These are phyloP conservation scores for Pseudomugil gertrudae DNA, from an alignment of 2,797 vertebrate species.

Conservation along the genomic window DNA sequence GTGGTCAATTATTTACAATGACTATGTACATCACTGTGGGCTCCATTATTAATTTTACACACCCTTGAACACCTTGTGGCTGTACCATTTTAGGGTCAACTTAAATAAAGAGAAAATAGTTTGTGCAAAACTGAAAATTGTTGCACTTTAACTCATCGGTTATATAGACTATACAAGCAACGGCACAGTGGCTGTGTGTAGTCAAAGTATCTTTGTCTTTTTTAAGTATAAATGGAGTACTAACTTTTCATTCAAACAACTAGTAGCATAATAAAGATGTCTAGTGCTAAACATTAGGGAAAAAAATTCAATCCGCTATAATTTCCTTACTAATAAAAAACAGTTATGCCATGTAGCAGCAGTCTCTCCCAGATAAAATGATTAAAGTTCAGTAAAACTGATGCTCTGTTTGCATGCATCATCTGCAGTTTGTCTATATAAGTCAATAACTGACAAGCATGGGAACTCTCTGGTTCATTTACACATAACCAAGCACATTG, in stretches of 20 bases:
- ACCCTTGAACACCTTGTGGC: too few species aligned
- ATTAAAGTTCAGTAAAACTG: not conserved
- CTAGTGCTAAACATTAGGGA: not conserved
- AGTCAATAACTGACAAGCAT: not conserved
- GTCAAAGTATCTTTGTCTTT: not conserved
- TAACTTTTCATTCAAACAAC: slow-evolving; percentile 26
- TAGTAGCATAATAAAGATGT: slow-evolving; percentile 8
- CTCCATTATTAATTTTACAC: too few species aligned
- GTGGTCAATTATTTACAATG: not conserved
- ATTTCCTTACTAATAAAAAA: not conserved
- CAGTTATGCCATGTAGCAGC: not conserved
- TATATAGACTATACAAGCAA: slow-evolving; percentile 14
- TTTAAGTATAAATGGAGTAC: slow-evolving; percentile 6
- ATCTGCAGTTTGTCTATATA: not conserved
- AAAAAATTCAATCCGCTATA: slow-evolving; percentile 8
- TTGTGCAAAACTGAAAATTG: not conserved
- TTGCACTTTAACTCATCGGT: slow-evolving; percentile 7
- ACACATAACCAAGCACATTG: not conserved
- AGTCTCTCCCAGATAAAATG: not conserved
- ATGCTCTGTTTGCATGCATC: not conserved
- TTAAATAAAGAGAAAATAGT: not conserved
- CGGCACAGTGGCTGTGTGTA: not conserved
- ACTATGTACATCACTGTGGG: not conserved
- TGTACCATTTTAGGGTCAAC: not conserved
- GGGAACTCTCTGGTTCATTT: not conserved